Evolutionary conservation across 2,113 vertebrate species (phyloP), one percentile per base, ranked within the genome.

Genomic region (Rattus rattus): DNA sequence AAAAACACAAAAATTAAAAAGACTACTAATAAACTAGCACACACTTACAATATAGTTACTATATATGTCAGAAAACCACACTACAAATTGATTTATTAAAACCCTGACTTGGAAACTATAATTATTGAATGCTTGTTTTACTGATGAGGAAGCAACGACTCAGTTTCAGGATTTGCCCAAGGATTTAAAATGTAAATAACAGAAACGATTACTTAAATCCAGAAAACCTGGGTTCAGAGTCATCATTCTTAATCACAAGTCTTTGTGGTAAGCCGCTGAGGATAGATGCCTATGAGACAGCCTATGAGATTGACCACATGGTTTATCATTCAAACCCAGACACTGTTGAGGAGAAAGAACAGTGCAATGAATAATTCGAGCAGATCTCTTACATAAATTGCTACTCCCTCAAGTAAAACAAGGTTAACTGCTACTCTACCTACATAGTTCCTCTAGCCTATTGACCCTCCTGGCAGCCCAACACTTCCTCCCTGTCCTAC

Each of bases 241-340:
- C 26, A 63, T 88, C 72, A 88, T 76, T 92, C 80, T 76, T 96
- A 88, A 93, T 70, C 86, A 84, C 28, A 84, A 92, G 72, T 47
- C 33, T 92, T 95, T 97, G 63, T 72, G 65, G 86, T 69, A 61
- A 90, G 73, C 39, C 61, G 91, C 67, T 88, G 36, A 94, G 79
- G 67, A 95, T 86, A 92, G 96, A 94, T 95, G 24, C 33, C 76
- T 65, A 24, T 69, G 86, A 24, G 24, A 70, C 52, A 69, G 59
- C 47, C 87, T 54, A 1, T 80, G 89, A 95, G 65, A 73, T 20
- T 81, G 54, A 88, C 91, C 63, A 79, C 65, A 92, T 39, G 85
- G 54, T 65, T 83, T 69, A 85, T 77, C 61, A 69, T 73, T 63
- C 93, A 84, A 65, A 95, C 49, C 61, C 79, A 83, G 88, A 84